Percentiles rank a stretch among this genome's conserved stretches.
phyloP scores from a whole-genome alignment of 2,888 invertebrate species.

The Stenoptilia bipunctidactyla region DNA sequence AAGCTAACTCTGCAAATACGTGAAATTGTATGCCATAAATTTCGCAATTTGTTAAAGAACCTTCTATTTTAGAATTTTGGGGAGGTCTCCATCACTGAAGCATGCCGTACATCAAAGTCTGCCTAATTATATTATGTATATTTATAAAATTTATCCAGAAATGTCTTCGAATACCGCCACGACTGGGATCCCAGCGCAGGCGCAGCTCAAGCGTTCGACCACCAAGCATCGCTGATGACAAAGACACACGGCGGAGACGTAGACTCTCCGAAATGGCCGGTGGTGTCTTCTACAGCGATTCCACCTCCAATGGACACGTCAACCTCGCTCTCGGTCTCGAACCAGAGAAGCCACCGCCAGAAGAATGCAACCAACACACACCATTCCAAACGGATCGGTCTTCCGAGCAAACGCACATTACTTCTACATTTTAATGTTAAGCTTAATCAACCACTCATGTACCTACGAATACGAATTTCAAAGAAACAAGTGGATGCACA shows the following conservation, averaged over 20 bases:
- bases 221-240: slow-evolving; percentile 47
- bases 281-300: slow-evolving; percentile 61
- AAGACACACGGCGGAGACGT: slow-evolving; percentile 54
- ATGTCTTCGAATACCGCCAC: slow-evolving; percentile 40
- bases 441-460: no score
- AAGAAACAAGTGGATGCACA: no score
- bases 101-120: no score
- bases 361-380: slow-evolving; percentile 28
- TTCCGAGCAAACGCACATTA: not conserved
- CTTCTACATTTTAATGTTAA: no score
- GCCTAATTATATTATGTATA: no score
- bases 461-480: no score
- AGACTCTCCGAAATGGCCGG: slow-evolving; percentile 60
- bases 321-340: slow-evolving; percentile 52
- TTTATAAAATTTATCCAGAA: slow-evolving; percentile 40
- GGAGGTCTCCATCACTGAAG: no score
- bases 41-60: no score
- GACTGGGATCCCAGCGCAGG: slow-evolving; percentile 47
- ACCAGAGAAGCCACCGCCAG: slow-evolving; percentile 39
- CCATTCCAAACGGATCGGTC: slow-evolving; percentile 15
- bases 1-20: no score
- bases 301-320: slow-evolving; percentile 36
- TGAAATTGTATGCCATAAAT: no score
- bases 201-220: slow-evolving; percentile 59
- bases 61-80: no score